Conservation (phyloP, 2,888 invertebrate species). For the Ypsolopha sequella region DNA sequence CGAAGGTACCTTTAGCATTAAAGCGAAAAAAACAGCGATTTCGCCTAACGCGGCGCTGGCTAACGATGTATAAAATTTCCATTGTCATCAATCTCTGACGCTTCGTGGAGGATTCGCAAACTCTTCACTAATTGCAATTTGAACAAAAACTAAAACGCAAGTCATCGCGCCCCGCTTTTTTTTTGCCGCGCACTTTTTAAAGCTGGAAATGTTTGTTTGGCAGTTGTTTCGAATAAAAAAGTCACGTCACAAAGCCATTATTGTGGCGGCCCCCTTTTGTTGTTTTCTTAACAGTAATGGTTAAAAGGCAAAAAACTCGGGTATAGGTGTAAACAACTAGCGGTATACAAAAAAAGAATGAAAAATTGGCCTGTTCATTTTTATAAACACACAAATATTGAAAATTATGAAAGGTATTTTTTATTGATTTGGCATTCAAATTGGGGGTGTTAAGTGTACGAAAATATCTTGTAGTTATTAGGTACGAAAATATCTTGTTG, state of each 20-base stretch:
- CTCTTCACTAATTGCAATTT: constrained; percentile 70
- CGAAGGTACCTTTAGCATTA: background rate
- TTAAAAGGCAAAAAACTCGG: too few relatives aligned
- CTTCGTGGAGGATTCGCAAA: constrained; percentile 63
- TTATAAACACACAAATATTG: too few relatives aligned
- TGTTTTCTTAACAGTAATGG: too few relatives aligned
- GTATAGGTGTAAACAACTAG: too few relatives aligned
- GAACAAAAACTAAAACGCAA: constrained; percentile 66
- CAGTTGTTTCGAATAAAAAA: constrained; percentile 21
- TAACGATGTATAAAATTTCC: constrained; percentile 71
- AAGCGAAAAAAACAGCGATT: background rate
- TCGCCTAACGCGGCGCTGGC: constrained; percentile 57
- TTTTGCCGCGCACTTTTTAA: constrained; percentile 43
- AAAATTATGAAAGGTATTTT: too few relatives aligned
- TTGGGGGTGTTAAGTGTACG: too few relatives aligned
- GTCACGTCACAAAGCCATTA: constrained; percentile 15
- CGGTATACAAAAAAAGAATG: too few relatives aligned
- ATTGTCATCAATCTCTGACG: constrained; percentile 71
- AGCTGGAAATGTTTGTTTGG: constrained; percentile 26
- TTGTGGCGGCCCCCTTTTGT: background rate
- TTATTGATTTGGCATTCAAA: too few relatives aligned
- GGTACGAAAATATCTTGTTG: too few relatives aligned
- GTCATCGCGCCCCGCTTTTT: constrained; percentile 59
- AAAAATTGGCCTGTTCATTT: too few relatives aligned
- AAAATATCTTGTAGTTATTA: too few relatives aligned